phyloP scores from a whole-genome alignment of 2,797 vertebrate genomes.

The Nannoperca obscura region DNA sequence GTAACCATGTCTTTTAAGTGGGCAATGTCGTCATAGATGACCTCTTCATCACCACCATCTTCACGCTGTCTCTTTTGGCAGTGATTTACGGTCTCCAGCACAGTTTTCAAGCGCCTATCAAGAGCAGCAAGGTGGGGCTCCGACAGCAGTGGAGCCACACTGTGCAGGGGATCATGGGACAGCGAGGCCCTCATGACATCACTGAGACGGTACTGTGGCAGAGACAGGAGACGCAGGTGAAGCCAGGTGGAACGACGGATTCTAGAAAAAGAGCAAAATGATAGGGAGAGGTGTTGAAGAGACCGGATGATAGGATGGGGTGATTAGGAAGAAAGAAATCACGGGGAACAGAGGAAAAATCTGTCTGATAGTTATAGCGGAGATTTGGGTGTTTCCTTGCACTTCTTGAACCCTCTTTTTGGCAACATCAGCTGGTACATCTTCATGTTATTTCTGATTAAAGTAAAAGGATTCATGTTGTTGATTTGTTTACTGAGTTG shows the following conservation, averaged over 20 bases:
- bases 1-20: slow-evolving; percentile 30
- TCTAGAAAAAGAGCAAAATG: slow-evolving; percentile 71
- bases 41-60: slow-evolving; percentile 32
- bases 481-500: no score
- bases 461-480: background rate
- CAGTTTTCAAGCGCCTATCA: slow-evolving; percentile 88
- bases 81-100: slow-evolving; percentile 85
- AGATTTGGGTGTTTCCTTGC: background rate
- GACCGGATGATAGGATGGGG: background rate
- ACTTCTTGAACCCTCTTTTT: background rate
- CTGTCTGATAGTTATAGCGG: background rate
- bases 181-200: slow-evolving; percentile 93
- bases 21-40: slow-evolving; percentile 75
- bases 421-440: no score
- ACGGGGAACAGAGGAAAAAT: background rate
- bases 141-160: slow-evolving; percentile 86
- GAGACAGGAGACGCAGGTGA: slow-evolving; percentile 89
- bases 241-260: slow-evolving; percentile 92
- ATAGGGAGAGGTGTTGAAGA: background rate
- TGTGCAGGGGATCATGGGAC: slow-evolving; percentile 86
- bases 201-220: slow-evolving; percentile 89
- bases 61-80: slow-evolving; percentile 75
- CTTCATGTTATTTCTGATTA: background rate
- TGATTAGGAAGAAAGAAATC: fast-evolving
- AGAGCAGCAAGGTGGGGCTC: slow-evolving; percentile 90